Conservation (phyloP, 2,888 invertebrate species). For the Drosophila meridiana region DNA sequence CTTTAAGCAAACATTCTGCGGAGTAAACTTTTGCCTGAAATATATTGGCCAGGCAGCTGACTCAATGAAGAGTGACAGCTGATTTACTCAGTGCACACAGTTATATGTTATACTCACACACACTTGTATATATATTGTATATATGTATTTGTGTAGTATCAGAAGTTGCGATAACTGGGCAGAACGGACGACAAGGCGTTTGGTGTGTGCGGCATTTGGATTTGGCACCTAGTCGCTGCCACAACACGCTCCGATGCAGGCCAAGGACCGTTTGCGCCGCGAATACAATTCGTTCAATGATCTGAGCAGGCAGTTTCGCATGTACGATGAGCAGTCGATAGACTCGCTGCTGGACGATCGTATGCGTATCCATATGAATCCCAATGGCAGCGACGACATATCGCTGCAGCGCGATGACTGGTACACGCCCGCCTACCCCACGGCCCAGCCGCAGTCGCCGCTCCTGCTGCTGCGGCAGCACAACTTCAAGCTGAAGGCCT, state of each 20-base stretch:
- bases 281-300: slow-evolving; percentile 68
- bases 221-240: slow-evolving; percentile 36
- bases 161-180: slow-evolving; percentile 34
- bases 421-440: slow-evolving; percentile 24
- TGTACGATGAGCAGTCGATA: slow-evolving; percentile 62
- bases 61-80: slow-evolving; percentile 51
- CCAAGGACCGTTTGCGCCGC: slow-evolving; percentile 47
- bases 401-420: slow-evolving; percentile 41
- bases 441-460: slow-evolving; percentile 36
- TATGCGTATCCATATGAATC: slow-evolving; percentile 64
- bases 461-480: slow-evolving; percentile 57
- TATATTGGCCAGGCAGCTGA: slow-evolving; percentile 40
- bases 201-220: slow-evolving; percentile 11
- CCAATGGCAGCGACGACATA: slow-evolving; percentile 52
- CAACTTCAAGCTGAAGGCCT: slow-evolving; percentile 65
- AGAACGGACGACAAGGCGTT: slow-evolving; percentile 34
- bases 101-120: background rate
- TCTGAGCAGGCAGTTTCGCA: slow-evolving; percentile 49
- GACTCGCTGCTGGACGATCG: slow-evolving; percentile 62
- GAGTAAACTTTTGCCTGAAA: slow-evolving; percentile 38
- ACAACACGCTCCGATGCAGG: slow-evolving; percentile 47
- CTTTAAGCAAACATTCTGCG: slow-evolving; percentile 23
- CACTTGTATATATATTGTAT: background rate
- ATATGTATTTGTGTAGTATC: slow-evolving; percentile 11
- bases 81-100: slow-evolving; percentile 33